Evolutionary conservation across 2,888 invertebrate genomes (phyloP), one percentile per base, ranked within the genome.

Genomic region (Corbicula japonica): DNA sequence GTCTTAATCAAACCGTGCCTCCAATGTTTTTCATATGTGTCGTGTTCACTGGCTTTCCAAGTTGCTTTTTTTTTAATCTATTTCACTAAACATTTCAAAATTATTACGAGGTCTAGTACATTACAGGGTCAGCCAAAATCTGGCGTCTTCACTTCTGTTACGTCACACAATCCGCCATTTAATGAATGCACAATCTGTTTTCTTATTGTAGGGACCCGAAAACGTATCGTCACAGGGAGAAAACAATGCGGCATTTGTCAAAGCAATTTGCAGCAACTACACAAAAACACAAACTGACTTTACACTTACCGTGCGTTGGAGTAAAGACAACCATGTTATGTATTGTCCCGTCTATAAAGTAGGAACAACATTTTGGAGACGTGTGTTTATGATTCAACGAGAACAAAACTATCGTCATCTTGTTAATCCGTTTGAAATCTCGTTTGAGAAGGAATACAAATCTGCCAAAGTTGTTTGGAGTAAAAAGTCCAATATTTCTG

Each of bases 311-410:
- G 60, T 63, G 0, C 54, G 73, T 8, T 69, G 32, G 30, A 73
- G 56, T 15, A 41, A n/a, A 30, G 28, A 63, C 23, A 34, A 52
- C 12, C 65, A 35, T 21, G 30, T 65, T 23, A 32, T 69, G 50
- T 65, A 54, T 30, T 78, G 78, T 70, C 78, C 78, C 4, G 60
- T 74, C 4, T 78, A 78, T 48, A 78, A 78, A 60, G 65, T 78
- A 0, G 73, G 73, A 3, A 74, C 69, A 35, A 78, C 78, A n/a
- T 78, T 78, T 52, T 78, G 78, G 78, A 44, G 78, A 28, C 54
- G 78, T 12, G 65, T 78, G n/a, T 78, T 78, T 44, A 78, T 78
- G 78, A 65, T 74, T 3, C 56, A 74, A 30, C 30, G 34, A 4
- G 73, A 73, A 26, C 32, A 32, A 18, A 34, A 34, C 8, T 78